Base-by-base conservation (phyloP, 2,797 vertebrate genomes). In the Alexandromys oeconomus region DNA sequence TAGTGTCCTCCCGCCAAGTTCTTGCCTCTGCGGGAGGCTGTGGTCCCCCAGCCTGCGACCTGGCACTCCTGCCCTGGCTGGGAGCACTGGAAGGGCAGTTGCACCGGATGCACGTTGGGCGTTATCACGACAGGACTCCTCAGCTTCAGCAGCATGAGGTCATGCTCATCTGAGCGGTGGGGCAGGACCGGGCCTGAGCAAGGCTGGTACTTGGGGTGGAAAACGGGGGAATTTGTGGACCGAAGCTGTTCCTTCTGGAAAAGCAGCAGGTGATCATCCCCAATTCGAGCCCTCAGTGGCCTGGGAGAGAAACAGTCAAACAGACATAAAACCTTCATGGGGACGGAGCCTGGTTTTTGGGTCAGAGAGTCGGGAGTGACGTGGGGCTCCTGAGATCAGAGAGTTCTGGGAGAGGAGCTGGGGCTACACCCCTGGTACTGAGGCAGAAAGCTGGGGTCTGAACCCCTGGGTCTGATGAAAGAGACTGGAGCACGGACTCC, bases 201-300 rank as follows among this genome's bases (percentile, higher is more conserved):
- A 0, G 23, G 85, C 8, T 1, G 81, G 97, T 99, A 99, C 11
- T 98, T 97, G 71, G 98, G 98, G 96, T 99, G 98, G 4, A 1
- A 0, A 27, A 99, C 65, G 0, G 95, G 85, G 0, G 37, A 71
- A 0, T 93, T 77, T 13, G 98, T 96, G 3, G 1, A 5, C 15
- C 98, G 98, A 85, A 97, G 97, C 97, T 99, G 98, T 97, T 99
- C 98, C 0, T 98, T 98, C 77, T 98, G 98, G 12, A 97, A 95
- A 31, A 94, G 25, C 34, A 97, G 89, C 92, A 71, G 93, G 78
- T 99, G 97, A 78, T 99, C 98, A 11, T 98, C 98, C 2, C 98
- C 98, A 0, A 98, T 93, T 15, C 98, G 97, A 7, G 98, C 98
- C 76, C 93, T 97, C 81, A 98, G 90, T 3, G 76, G 88, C 59